Base-by-base conservation (phyloP, 2,113 vertebrate species). In the Orthonyx spaldingii region DNA sequence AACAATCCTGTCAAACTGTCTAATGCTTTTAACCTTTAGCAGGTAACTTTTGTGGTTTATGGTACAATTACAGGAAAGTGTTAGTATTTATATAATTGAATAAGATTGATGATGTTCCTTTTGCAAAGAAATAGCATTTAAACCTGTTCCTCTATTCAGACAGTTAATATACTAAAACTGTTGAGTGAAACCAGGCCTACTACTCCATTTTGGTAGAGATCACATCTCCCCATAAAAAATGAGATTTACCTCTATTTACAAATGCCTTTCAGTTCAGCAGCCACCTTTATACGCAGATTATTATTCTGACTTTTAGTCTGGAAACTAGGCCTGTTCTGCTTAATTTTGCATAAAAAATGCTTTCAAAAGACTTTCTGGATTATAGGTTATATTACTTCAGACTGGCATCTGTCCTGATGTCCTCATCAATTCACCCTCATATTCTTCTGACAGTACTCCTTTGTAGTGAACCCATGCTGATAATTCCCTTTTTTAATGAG, bases 341-440 rank as follows among this genome's bases (percentile, higher is more conserved):
- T 95, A 97, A 96, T 75, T 97, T 97, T 83, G 90, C 35, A 84
- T 96, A 39, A 91, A 91, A 94, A 95, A 81, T 55, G 47, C 57
- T 96, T 94, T 97, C 93, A 94, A 75, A 97, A 96, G 75, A 30
- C 47, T 66, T 91, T 94, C 46, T 94, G 86, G 93, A 96, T 84
- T 95, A 60, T 72, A 79, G 89, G 47, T 84, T 96, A 88, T 94
- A 91, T 96, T 94, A 96, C 71, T 84, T 96, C 87, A 93, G 85
- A 87, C 63, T 94, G 84, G 69, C 78, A 95, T 77, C 86, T 96
- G 81, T 91, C 60, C 91, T 93, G 72, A 80, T 89, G 55, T 66
- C 65, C 84, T 95, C 88, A 81, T 94, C 19, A 16, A 52, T 69
- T 83, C 82, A 69, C 42, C 95, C 70, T 92, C 90, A 85, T 94